These are phyloP conservation scores for Poeciliopsis presidionis DNA, from an alignment of 2,797 vertebrate species.

Conservation along the genomic window DNA sequence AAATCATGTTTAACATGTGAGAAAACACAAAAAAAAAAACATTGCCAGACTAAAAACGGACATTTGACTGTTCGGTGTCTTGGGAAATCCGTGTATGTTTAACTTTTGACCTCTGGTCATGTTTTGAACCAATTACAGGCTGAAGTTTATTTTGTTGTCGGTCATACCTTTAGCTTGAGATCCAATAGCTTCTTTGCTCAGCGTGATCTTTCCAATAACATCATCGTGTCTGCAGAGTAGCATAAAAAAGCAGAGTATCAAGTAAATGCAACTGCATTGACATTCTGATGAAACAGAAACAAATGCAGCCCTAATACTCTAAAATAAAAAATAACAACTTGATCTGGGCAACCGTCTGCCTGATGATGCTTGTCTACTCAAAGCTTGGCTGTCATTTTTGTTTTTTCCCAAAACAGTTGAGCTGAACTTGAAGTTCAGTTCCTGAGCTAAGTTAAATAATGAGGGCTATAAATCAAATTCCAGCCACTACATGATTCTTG, in stretches of 20 bases:
- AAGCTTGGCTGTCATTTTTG: slow-evolving; percentile 21
- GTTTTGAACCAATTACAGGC: slow-evolving; percentile 16
- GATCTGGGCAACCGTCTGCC: slow-evolving; percentile 47
- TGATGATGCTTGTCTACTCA: slow-evolving; percentile 62
- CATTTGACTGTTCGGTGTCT: slow-evolving; percentile 38
- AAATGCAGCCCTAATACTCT: slow-evolving; percentile 8
- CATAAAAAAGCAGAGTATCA: slow-evolving; percentile 11
- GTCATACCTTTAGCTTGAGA: slow-evolving; percentile 85
- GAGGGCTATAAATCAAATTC: slow-evolving; percentile 17
- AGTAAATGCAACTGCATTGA: neutral
- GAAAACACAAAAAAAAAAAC: slow-evolving; percentile 13
- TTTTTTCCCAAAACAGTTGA: slow-evolving; percentile 45
- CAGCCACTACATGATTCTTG: slow-evolving; percentile 5
- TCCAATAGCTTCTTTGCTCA: slow-evolving; percentile 86
- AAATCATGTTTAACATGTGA: slow-evolving; percentile 32
- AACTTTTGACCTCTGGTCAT: slow-evolving; percentile 55
- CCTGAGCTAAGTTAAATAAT: slow-evolving; percentile 42
- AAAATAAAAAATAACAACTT: slow-evolving; percentile 38
- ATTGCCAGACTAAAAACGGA: slow-evolving; percentile 69
- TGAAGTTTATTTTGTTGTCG: slow-evolving; percentile 11
- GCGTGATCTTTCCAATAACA: slow-evolving; percentile 90
- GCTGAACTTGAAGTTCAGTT: slow-evolving; percentile 24
- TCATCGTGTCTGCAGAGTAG: slow-evolving; percentile 86
- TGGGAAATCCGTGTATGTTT: slow-evolving; percentile 49
- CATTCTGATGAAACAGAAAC: slow-evolving; percentile 8